phyloP scores from a whole-genome alignment of 2,113 vertebrate species.

The Gopherus flavomarginatus region DNA sequence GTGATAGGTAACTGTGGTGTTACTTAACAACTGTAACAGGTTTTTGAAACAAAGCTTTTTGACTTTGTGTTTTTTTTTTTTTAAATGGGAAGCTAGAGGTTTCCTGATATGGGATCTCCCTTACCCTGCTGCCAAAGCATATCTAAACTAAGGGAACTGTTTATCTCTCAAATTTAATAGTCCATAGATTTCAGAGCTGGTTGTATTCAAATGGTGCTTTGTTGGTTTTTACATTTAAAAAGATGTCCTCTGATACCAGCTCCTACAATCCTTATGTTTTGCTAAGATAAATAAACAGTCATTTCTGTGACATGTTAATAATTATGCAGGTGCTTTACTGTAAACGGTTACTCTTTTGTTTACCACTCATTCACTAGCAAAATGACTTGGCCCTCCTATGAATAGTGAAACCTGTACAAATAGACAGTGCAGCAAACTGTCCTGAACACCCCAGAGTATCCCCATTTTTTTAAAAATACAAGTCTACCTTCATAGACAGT shows the following conservation, averaged over 20 bases:
- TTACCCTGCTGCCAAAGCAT: rapidly evolving
- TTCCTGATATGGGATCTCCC: background rate
- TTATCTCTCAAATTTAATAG: background rate
- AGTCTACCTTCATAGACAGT: background rate
- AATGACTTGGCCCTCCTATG: background rate
- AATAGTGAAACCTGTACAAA: background rate
- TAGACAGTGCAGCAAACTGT: background rate
- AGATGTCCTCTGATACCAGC: background rate
- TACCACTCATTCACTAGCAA: background rate
- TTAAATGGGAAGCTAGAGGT: background rate
- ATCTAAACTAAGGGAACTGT: background rate
- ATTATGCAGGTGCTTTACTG: background rate
- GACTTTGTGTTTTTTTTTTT: background rate
- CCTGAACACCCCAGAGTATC: background rate
- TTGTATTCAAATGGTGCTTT: background rate
- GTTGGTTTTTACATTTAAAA: background rate
- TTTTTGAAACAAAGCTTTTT: background rate
- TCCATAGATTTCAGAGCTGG: background rate
- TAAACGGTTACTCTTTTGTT: background rate
- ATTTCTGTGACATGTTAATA: background rate
- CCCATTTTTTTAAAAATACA: background rate
- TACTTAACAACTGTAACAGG: background rate
- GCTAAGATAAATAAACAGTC: background rate
- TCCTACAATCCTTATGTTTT: background rate
- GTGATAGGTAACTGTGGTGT: background rate